phyloP scores from a whole-genome alignment of 2,888 invertebrate genomes.

The Phengaris alcon region DNA sequence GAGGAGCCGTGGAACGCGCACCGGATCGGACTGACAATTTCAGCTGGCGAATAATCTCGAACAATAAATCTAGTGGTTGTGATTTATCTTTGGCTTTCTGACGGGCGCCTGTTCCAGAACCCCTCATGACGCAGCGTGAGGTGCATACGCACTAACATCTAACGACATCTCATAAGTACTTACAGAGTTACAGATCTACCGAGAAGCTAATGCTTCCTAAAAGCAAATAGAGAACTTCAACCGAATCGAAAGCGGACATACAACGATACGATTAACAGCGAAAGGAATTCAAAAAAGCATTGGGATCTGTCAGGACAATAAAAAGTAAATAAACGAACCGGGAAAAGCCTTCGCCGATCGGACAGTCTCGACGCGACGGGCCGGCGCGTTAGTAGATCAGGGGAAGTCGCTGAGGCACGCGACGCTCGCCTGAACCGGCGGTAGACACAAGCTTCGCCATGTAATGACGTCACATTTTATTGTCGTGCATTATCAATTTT shows the following conservation, averaged over 20 bases:
- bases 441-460: constrained; percentile 30
- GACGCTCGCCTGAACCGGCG: constrained; percentile 29
- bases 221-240: constrained; percentile 71
- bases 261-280: constrained; percentile 36
- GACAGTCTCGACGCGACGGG: constrained; percentile 32
- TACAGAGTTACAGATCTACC: constrained; percentile 77
- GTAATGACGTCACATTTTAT: constrained; percentile 3
- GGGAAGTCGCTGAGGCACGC: not conserved
- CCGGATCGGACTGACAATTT: constrained; percentile 63
- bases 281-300: constrained; percentile 34
- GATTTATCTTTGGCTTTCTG: constrained; percentile 76
- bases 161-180: constrained; percentile 72
- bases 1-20: constrained; percentile 76
- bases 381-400: constrained; percentile 33
- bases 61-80: constrained; percentile 67
- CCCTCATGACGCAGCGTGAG: constrained; percentile 54
- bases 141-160: constrained; percentile 46
- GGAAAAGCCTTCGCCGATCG: constrained; percentile 17
- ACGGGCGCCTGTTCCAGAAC: constrained; percentile 69
- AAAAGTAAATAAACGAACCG: constrained; percentile 15
- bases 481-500: not conserved
- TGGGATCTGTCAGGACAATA: constrained; percentile 34
- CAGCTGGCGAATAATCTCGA: constrained; percentile 65
- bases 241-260: constrained; percentile 48
- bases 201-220: constrained; percentile 71